Percentiles rank a stretch among this genome's conserved stretches.
These are phyloP conservation scores for Addax nasomaculatus DNA, from an alignment of 2,113 vertebrate species.

Conservation along the genomic window DNA sequence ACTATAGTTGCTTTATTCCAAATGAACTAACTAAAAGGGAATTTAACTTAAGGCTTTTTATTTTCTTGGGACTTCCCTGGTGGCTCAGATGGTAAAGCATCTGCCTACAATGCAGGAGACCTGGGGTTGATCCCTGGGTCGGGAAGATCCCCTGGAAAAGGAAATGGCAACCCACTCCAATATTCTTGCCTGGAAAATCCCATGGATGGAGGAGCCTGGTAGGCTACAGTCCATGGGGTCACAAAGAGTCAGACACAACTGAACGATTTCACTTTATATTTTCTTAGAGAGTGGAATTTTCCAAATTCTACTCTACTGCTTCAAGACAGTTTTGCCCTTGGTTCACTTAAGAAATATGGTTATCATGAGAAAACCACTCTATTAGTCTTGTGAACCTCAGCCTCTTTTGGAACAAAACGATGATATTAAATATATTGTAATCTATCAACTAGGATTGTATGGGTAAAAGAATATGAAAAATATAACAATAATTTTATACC, in stretches of 20 bases:
- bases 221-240: not conserved
- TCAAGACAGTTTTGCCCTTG: not conserved
- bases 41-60: constrained; percentile 7
- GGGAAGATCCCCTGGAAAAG: not conserved
- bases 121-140: not conserved
- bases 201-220: not conserved
- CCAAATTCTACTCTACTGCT: not conserved
- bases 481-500: not conserved
- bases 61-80: not conserved
- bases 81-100: not conserved
- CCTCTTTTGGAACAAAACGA: constrained; percentile 26
- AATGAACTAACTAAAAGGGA: not conserved
- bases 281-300: constrained; percentile 13
- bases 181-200: not conserved
- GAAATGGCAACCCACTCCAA: not conserved
- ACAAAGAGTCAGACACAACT: not conserved
- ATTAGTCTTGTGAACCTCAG: not conserved
- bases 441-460: not conserved
- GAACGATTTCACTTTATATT: not conserved
- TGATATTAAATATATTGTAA: constrained; percentile 23
- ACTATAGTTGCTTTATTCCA: constrained; percentile 7
- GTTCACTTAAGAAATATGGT: not conserved
- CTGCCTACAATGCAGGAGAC: not conserved
- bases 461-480: constrained; percentile 18
- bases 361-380: not conserved